Base-by-base conservation (phyloP, 1,140 invertebrate species). In the Dinothrombium tinctorium region DNA sequence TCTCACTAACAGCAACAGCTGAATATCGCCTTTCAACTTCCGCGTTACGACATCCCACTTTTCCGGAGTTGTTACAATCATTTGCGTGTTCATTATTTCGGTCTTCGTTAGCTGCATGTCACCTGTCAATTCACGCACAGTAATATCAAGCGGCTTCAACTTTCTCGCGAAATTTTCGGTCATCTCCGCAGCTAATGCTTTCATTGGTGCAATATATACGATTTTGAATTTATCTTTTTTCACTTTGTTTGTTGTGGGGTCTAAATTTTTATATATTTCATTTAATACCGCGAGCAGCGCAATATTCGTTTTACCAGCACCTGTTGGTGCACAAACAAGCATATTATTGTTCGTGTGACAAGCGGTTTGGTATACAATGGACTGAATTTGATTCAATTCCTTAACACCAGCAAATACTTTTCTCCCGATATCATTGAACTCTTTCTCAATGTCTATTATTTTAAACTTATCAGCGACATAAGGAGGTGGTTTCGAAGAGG, bases 31-130 rank as follows among this genome's bases (percentile, higher is more conserved):
- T 49, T 72, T 69, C 45, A 76, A 74, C 63, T 99, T 99, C 42
- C 94, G 63, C 0, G 92, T 96, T 2, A 99, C 83, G 12, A 99
- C 87, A 61, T 99, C 94, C 90, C 92, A 98, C 56, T 99, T 99
- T 62, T 99, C 94, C 1, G 94, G 94, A 0, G 94, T 99, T 1
- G 89, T 90, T 3, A 99, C 81, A 15, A 99, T 68, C 73, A 99
- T 94, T 60, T 96, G 90, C 0, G 94, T 98, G 52, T 86, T 72
- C 17, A 74, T 66, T 43, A 99, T 92, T 63, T 99, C 90, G 25
- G 69, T 65, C 57, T 92, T 95, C 0, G 83, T 87, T 17, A 99
- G 60, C 53, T 92, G 83, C 79, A 95, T 98, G 58, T 99, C 94
- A 14, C 94, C 94, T 0, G 94, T 99, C 25, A 95, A 61, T 62